These are phyloP conservation scores for Larimichthys crocea DNA, from an alignment of 2,113 vertebrate species.

Conservation along the genomic window DNA sequence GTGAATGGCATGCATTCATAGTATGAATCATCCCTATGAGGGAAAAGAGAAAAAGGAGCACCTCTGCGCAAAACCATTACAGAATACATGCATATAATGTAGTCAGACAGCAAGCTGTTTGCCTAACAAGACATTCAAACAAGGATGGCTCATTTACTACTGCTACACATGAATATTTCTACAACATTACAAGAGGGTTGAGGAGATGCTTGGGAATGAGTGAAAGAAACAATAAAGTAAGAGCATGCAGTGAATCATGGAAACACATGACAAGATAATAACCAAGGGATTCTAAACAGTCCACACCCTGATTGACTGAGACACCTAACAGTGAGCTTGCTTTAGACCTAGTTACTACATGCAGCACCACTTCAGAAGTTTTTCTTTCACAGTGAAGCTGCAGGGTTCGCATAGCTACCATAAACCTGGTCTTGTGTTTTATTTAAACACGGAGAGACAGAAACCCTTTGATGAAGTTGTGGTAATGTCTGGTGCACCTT, in stretches of 20 bases:
- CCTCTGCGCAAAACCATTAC: neutral
- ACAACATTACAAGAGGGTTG: neutral
- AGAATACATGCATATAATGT: neutral
- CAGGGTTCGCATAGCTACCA: no score
- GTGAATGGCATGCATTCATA: neutral
- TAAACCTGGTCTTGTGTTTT: no score
- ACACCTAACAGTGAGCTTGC: neutral
- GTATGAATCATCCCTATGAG: neutral
- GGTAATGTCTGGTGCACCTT: no score
- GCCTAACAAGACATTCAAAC: neutral
- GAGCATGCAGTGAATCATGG: neutral
- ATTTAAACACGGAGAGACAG: no score
- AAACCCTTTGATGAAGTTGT: no score
- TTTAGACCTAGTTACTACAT: no score
- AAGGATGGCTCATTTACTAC: neutral
- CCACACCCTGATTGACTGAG: no score
- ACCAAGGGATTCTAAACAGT: neutral
- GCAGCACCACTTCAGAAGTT: no score
- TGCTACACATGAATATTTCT: conserved; percentile 8
- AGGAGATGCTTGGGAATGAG: neutral
- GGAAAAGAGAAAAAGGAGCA: neutral
- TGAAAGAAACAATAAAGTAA: neutral
- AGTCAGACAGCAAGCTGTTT: neutral
- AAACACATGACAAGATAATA: neutral
- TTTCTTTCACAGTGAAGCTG: no score